Evolutionary conservation across 2,888 invertebrate species (phyloP).

Genomic region (Monoplex corrugatus): DNA sequence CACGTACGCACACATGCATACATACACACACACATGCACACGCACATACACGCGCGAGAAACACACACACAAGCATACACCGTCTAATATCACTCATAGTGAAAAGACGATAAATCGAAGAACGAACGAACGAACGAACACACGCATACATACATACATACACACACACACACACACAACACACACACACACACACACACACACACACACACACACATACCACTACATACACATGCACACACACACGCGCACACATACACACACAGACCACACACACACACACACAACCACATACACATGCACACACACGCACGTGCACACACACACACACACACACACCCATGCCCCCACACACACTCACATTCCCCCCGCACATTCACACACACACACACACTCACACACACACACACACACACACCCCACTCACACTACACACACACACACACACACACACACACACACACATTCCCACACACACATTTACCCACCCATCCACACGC

Average conservation of each 20-base stretch:
- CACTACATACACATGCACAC: background rate
- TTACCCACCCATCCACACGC: background rate
- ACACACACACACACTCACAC: background rate
- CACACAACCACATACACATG: background rate
- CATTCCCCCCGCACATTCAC: background rate
- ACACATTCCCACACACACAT: background rate
- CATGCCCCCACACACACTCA: background rate
- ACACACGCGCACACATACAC: background rate
- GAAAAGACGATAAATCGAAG: too few relatives aligned
- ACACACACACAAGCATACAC: too few relatives aligned
- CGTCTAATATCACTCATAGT: too few relatives aligned
- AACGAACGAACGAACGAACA: too few relatives aligned
- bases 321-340: background rate
- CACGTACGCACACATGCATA: too few relatives aligned
- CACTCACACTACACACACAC: background rate
- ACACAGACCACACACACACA: background rate
- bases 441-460: background rate
- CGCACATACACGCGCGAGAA: too few relatives aligned
- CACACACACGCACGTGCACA: background rate
- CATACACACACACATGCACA: too few relatives aligned
- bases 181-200: too few relatives aligned
- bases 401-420: background rate
- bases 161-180: too few relatives aligned
- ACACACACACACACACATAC: too few relatives aligned
- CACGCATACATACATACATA: too few relatives aligned